Base-by-base conservation (phyloP, 2,113 vertebrate genomes). In the Chionodraco myersi region DNA sequence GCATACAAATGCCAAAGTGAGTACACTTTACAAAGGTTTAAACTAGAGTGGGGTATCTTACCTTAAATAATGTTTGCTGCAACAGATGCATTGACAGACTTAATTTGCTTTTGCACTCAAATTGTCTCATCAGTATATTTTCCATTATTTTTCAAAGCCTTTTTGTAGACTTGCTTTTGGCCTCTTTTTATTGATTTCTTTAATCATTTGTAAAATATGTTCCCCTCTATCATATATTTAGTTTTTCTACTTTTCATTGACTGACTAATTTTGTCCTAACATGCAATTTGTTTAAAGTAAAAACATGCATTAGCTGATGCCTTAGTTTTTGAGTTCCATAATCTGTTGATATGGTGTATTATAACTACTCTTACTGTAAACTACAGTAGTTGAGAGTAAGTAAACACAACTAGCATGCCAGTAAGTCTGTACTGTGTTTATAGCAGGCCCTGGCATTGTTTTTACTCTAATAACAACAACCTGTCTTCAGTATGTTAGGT, bases 381-480 rank as follows among this genome's bases (percentile, higher is more conserved):
- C 36, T 6, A 4, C 57, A 63, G 52, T 52, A 57, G 69, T 51
- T 44, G 48, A 71, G 23, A 34, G 54, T 74, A 83, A 88, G 26
- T 63, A 74, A 69, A 87, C 52, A 62, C 15, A 1, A 47, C 47
- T 3, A 2, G 7, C 51, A 16, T 56, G 51, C 10, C 67, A 1
- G 54, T 57, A 65, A 72, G 41, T 80, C 52, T 30, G 14, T 13
- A 0, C 9, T 26, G 10, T 69, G 65, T 73, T 81, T 79, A 72
- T 69, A 75, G 62, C 41, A 3, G 1, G 8, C 0, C 45, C 15
- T 36, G 9, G 14, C 51, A 67, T 76, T 85, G 71, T 83, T 72
- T 58, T 73, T 0, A 9, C 44, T 77, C 60, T 77, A 71, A 74
- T 52, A 65, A 73, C 77, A 85, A 65, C 30, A 85, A 65, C 41